Percentiles rank a stretch among this genome's conserved stretches.
phyloP scores from a whole-genome alignment of 2,888 invertebrate genomes.

The Watsonalla binaria region DNA sequence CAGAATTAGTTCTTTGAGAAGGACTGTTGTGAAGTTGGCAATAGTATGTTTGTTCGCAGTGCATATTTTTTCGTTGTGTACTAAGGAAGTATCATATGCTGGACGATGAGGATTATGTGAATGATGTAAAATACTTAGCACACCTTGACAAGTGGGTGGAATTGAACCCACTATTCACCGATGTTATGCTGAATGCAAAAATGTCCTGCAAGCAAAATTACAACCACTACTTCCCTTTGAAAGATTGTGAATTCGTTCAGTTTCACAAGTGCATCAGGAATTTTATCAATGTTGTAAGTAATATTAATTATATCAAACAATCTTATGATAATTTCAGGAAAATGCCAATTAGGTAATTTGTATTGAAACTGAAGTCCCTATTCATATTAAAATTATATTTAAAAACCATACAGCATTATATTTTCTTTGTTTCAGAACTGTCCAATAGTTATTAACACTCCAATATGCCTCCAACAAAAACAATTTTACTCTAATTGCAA shows the following conservation, averaged over 20 bases:
- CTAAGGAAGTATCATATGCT: conserved; percentile 42
- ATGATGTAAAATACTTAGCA: conserved; percentile 37
- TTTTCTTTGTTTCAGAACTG: neutral
- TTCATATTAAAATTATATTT: neutral
- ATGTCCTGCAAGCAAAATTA: conserved; percentile 32
- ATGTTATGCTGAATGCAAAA: conserved; percentile 38
- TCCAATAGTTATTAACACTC: neutral
- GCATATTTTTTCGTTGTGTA: conserved; percentile 46
- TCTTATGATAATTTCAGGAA: neutral
- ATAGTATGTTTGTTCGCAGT: conserved; percentile 25
- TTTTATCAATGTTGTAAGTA: conserved; percentile 37
- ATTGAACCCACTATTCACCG: conserved; percentile 41
- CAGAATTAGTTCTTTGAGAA: too few species aligned
- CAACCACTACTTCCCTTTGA: conserved; percentile 30
- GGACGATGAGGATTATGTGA: conserved; percentile 17
- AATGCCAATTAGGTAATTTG: neutral
- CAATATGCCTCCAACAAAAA: neutral
- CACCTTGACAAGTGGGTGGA: conserved; percentile 53
- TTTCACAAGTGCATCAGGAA: conserved; percentile 44
- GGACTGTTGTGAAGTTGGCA: neutral
- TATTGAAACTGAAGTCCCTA: too few species aligned
- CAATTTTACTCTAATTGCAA: neutral
- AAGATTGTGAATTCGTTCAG: conserved; percentile 31
- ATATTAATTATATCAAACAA: neutral
- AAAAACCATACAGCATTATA: neutral